Evolutionary conservation across 1,140 invertebrate species (phyloP), one percentile per base, ranked within the genome.

Genomic region (Ceratina australensis): DNA sequence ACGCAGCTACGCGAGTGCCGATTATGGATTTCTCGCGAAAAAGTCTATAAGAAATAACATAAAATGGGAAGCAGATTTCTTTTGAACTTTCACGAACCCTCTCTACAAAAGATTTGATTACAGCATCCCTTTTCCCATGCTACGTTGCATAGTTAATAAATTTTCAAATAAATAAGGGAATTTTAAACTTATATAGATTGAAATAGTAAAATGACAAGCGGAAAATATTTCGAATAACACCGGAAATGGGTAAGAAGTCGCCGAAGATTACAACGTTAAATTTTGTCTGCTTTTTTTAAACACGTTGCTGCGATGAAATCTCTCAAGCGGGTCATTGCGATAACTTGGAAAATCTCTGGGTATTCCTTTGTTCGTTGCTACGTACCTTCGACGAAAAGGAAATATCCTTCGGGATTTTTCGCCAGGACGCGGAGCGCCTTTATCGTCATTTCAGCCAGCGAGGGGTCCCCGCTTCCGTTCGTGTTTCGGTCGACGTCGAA

Each of bases 301-400:
- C 1, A 20, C 3, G 3, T 8, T 16, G 24, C 8, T 13, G 13
- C 8, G 1, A 13, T 10, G 56, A 42, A 22, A 60, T 24, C 8
- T 20, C 3, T 10, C 16, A 8, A 13, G 24, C n/a, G 28, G 52
- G 52, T 52, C 15, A 22, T 60, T 16, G n/a, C 15, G 2, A 22
- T n/a, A 22, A 26, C 56, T 13, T 2, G 1, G n/a, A 10, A 42
- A 42, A 42, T 42, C 33, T 42, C 33, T 42, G 5, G 33, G 52
- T n/a, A 54, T 61, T 56, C 42, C 22, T 42, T 69, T 24, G 49
- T 69, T 54, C 71, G 59, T 63, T 76, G 12, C 16, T 59, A 72
- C 90, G 93, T 89, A 97, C 97, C 97, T 94, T 98, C 97, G 7
- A 98, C 96, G 86, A 98, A 96, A 15, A 98, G 91, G 87, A 98